phyloP scores from a whole-genome alignment of 1,140 invertebrate genomes.

The Drosophila grimshawi region DNA sequence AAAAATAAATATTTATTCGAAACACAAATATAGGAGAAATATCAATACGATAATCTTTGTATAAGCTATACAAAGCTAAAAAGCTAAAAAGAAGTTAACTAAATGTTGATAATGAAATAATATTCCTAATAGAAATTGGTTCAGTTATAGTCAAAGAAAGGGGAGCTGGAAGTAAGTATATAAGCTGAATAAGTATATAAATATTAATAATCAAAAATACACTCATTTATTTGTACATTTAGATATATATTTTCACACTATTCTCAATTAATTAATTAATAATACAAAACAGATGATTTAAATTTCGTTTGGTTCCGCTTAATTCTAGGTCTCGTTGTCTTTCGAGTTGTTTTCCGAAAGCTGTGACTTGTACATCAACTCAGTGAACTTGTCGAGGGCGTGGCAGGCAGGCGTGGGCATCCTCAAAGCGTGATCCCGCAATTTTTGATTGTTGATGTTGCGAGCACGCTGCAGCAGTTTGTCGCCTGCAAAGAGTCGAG shows the following conservation, averaged over 20 bases:
- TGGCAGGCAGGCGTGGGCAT: constrained; percentile 66
- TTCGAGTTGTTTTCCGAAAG: constrained; percentile 21
- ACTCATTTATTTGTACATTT: background rate
- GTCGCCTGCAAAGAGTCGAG: constrained; percentile 48
- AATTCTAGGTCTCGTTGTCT: background rate
- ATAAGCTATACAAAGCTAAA: too few relatives aligned
- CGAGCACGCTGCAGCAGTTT: constrained; percentile 54
- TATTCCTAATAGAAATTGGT: too few relatives aligned
- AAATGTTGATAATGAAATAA: too few relatives aligned
- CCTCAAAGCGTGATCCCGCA: constrained; percentile 44
- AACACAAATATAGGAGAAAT: too few relatives aligned
- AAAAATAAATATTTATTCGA: too few relatives aligned
- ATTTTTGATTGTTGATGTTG: constrained; percentile 44
- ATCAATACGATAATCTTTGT: too few relatives aligned
- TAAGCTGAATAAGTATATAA: too few relatives aligned
- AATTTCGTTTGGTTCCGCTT: background rate
- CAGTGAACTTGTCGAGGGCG: constrained; percentile 41
- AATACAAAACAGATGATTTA: background rate
- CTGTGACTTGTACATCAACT: background rate
- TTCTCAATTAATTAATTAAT: background rate
- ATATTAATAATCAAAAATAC: background rate
- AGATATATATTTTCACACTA: background rate
- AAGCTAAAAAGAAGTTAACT: too few relatives aligned
- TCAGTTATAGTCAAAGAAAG: too few relatives aligned
- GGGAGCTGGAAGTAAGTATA: too few relatives aligned